Evolutionary conservation across 2,113 vertebrate species (phyloP).

Genomic region (Speoplatyrhinus poulsoni): DNA sequence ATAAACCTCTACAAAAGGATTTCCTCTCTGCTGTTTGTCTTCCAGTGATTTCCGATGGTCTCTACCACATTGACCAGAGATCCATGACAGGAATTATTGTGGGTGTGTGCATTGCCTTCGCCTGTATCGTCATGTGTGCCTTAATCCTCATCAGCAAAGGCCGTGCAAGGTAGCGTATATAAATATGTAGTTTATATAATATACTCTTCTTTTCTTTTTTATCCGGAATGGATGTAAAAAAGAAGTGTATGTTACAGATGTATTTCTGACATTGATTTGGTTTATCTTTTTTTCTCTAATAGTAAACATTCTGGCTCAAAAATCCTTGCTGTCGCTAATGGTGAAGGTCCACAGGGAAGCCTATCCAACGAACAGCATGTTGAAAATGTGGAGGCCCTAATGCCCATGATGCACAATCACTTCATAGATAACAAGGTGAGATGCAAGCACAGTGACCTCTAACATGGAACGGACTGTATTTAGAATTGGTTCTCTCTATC

Average conservation of each 20-base stretch:
- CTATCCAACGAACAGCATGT: constrained; percentile 61
- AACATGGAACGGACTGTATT: neutral
- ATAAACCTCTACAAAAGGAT: neutral
- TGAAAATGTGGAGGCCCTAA: constrained; percentile 78
- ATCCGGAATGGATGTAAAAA: neutral
- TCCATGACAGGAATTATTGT: constrained; percentile 93
- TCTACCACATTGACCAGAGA: constrained; percentile 89
- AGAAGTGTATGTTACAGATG: neutral
- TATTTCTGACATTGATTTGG: constrained; percentile 8
- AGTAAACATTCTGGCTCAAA: constrained; percentile 88
- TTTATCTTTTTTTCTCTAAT: constrained; percentile 21
- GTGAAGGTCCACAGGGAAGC: constrained; percentile 64
- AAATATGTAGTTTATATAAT: neutral
- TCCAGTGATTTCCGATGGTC: constrained; percentile 81
- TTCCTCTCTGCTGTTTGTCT: constrained; percentile 24
- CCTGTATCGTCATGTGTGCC: constrained; percentile 90
- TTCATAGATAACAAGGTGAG: constrained; percentile 88
- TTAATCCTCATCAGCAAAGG: constrained; percentile 90
- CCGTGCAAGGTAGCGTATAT: constrained; percentile 82
- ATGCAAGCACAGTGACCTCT: neutral
- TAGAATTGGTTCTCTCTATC: too few relatives aligned
- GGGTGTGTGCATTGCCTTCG: constrained; percentile 92
- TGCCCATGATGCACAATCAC: constrained; percentile 77
- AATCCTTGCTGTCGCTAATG: constrained; percentile 68
- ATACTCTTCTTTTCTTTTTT: too few relatives aligned